phyloP scores from a whole-genome alignment of 1,140 invertebrate species.

The Plectus sambesii region DNA sequence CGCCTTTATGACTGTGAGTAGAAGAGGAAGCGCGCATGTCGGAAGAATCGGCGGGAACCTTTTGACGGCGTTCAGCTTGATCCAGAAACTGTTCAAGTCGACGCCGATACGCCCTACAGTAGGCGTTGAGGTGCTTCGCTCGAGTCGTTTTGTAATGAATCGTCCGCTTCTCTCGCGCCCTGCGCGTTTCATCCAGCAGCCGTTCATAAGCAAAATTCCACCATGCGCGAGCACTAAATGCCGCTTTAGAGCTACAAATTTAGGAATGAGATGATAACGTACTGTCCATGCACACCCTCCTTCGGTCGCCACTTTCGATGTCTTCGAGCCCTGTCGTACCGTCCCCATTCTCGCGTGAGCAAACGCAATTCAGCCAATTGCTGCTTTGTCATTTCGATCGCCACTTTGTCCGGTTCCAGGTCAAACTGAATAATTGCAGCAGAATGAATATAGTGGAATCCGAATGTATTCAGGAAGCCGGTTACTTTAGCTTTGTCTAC shows the following conservation, averaged over 20 bases:
- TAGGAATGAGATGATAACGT: too few species aligned
- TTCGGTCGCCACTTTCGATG: conserved; percentile 49
- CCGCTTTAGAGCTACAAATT: conserved; percentile 9
- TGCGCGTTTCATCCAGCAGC: conserved; percentile 51
- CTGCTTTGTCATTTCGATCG: conserved; percentile 62
- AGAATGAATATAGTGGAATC: conserved; percentile 63
- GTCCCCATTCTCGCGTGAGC: conserved; percentile 50
- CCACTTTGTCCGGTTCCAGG: conserved; percentile 69
- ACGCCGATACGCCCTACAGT: conserved; percentile 31
- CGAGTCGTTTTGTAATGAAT: conserved; percentile 55
- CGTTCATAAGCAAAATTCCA: conserved; percentile 74
- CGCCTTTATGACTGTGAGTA: too few species aligned
- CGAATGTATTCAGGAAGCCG: too few species aligned
- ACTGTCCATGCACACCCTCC: conserved; percentile 46
- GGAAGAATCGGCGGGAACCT: background rate
- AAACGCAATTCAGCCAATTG: conserved; percentile 51
- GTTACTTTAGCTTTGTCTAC: too few species aligned
- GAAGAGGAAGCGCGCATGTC: background rate
- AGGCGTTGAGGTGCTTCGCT: conserved; percentile 59
- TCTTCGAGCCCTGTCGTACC: conserved; percentile 49
- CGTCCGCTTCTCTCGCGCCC: conserved; percentile 51
- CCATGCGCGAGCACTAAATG: conserved; percentile 61
- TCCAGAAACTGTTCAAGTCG: conserved; percentile 19
- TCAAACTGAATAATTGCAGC: conserved; percentile 70
- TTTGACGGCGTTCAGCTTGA: conserved; percentile 6